Evolutionary conservation across 2,113 vertebrate species (phyloP).

Genomic region (Rhinopomastus cyanomelas): DNA sequence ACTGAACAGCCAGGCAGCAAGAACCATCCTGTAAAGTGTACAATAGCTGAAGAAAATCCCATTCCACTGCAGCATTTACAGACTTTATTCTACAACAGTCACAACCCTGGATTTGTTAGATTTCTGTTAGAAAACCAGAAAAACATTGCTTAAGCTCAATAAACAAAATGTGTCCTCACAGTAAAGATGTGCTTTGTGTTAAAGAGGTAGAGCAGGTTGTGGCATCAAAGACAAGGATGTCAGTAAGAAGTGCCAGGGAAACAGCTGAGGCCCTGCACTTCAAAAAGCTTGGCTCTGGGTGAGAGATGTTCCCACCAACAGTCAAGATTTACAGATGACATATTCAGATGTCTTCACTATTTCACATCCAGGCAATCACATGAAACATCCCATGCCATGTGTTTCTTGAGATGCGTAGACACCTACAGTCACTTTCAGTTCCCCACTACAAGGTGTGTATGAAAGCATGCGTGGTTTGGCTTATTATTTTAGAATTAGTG

Average conservation of each 20-base stretch:
- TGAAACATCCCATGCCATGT: conserved; percentile 9
- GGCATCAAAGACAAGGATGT: conserved; percentile 53
- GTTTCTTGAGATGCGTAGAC: conserved; percentile 27
- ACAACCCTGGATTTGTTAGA: background rate
- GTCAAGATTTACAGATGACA: conserved; percentile 55
- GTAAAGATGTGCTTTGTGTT: background rate
- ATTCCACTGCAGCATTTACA: background rate
- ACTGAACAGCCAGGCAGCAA: background rate
- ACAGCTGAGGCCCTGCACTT: conserved; percentile 60
- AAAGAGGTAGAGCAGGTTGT: conserved; percentile 24
- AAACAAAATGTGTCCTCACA: background rate
- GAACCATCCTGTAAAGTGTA: background rate
- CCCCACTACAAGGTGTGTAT: background rate
- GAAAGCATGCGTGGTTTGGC: background rate
- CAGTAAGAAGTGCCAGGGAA: conserved; percentile 48
- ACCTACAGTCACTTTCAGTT: background rate
- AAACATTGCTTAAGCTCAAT: background rate
- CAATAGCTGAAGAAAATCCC: background rate
- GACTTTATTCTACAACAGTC: background rate
- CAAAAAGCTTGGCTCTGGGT: conserved; percentile 51
- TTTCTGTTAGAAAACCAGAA: too few species aligned
- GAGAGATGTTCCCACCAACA: conserved; percentile 56
- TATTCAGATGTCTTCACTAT: conserved; percentile 54
- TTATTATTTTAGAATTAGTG: conserved; percentile 47
- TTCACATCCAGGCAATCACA: conserved; percentile 18